phyloP scores from a whole-genome alignment of 2,888 invertebrate species.

The Mylabris sibirica region DNA sequence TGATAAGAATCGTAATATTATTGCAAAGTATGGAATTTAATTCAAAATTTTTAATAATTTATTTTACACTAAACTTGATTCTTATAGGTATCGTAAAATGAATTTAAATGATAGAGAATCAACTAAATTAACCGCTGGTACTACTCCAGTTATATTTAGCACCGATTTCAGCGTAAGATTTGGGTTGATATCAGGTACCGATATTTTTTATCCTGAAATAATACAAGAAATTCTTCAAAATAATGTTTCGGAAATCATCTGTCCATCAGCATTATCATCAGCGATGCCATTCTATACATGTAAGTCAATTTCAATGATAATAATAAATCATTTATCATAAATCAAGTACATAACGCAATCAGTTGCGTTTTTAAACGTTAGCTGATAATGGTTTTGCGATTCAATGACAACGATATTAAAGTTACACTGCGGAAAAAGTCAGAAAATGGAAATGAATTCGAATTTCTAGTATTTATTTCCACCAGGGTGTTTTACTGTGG shows the following conservation, averaged over 20 bases:
- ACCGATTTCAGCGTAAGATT: constrained; percentile 46
- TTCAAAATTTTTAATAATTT: not conserved
- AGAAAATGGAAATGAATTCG: too few species aligned
- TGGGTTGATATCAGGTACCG: constrained; percentile 42
- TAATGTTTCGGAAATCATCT: constrained; percentile 42
- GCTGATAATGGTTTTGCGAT: too few species aligned
- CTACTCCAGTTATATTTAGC: constrained; percentile 35
- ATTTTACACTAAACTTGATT: constrained; percentile 6
- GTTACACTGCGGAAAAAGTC: too few species aligned
- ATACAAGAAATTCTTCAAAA: constrained; percentile 35
- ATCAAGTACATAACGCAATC: too few species aligned
- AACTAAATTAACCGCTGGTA: constrained; percentile 41
- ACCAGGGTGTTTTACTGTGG: too few species aligned
- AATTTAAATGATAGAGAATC: constrained; percentile 40
- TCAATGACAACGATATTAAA: too few species aligned
- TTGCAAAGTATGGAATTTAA: constrained; percentile 21
- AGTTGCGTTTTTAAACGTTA: too few species aligned
- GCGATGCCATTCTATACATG: constrained; percentile 43
- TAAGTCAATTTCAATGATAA: constrained; percentile 30
- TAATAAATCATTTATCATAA: too few species aligned
- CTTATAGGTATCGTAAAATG: constrained; percentile 45
- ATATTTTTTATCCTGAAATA: constrained; percentile 41
- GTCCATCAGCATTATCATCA: constrained; percentile 42
- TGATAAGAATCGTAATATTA: constrained; percentile 18
- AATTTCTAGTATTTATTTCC: too few species aligned